Evolutionary conservation across 1,140 invertebrate species (phyloP).

Genomic region (Drosophila nasuta): DNA sequence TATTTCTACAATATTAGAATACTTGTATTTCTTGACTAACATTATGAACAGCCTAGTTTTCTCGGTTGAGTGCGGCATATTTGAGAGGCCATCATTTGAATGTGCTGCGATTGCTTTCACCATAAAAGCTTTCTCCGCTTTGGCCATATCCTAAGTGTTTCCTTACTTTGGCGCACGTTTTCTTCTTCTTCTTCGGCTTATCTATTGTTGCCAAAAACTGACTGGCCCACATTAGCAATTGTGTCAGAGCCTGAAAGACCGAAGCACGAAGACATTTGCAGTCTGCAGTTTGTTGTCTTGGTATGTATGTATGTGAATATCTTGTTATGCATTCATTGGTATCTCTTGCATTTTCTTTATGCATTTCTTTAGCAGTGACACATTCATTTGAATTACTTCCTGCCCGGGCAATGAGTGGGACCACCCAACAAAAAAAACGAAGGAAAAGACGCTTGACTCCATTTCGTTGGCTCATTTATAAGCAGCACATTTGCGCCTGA

Average conservation of each 20-base stretch:
- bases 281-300: conserved; percentile 39
- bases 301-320: conserved; percentile 4
- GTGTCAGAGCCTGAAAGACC: conserved; percentile 21
- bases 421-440: conserved; percentile 20
- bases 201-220: conserved; percentile 9
- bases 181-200: conserved; percentile 10
- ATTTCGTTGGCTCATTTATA: conserved; percentile 65
- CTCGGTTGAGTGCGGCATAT: not conserved
- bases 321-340: conserved; percentile 39
- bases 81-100: not conserved
- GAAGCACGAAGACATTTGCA: conserved; percentile 9
- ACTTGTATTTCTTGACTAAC: no score
- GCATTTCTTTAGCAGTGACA: conserved; percentile 53
- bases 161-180: conserved; percentile 17
- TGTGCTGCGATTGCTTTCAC: conserved; percentile 22
- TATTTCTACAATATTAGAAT: no score
- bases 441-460: conserved; percentile 42
- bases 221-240: conserved; percentile 25
- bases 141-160: conserved; percentile 10
- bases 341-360: conserved; percentile 56
- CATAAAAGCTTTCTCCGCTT: conserved; percentile 8
- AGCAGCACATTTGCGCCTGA: conserved; percentile 66
- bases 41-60: not conserved
- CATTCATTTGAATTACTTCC: conserved; percentile 72
- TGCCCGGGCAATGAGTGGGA: conserved; percentile 36